A percentile compares a stretch with the other conserved stretches of the same genome.
Evolutionary conservation across 2,113 vertebrate genomes (phyloP).

Genomic region (Pleuronectes platessa): DNA sequence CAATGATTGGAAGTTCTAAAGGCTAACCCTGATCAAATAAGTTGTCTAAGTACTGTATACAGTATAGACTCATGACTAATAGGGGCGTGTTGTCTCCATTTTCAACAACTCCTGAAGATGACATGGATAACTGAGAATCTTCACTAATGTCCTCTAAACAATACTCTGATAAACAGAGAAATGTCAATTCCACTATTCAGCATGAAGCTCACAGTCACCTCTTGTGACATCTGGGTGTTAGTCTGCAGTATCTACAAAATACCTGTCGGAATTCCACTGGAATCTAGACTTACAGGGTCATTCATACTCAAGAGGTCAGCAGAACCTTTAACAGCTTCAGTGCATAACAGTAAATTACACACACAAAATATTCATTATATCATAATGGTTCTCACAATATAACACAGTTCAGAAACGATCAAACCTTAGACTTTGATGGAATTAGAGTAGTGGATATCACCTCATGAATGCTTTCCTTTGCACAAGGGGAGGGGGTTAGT

Average conservation of each 20-base stretch:
- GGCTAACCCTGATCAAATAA: conserved; percentile 59
- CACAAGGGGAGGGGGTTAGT: neutral
- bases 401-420: neutral
- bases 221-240: neutral
- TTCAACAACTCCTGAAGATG: neutral
- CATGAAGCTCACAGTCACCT: neutral
- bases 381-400: neutral
- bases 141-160: neutral
- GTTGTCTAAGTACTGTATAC: conserved; percentile 41
- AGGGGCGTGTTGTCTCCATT: neutral
- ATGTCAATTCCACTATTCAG: neutral
- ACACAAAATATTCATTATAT: neutral
- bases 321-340: neutral
- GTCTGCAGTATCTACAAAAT: neutral
- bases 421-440: neutral
- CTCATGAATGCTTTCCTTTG: neutral
- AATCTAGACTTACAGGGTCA: neutral
- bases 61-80: neutral
- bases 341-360: too few relatives aligned
- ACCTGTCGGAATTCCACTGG: neutral
- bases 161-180: neutral
- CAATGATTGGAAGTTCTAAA: conserved; percentile 51
- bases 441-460: neutral
- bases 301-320: neutral
- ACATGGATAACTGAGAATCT: too few relatives aligned